These are phyloP conservation scores for Escarpia spicata DNA, from an alignment of 2,888 invertebrate genomes.

Conservation along the genomic window DNA sequence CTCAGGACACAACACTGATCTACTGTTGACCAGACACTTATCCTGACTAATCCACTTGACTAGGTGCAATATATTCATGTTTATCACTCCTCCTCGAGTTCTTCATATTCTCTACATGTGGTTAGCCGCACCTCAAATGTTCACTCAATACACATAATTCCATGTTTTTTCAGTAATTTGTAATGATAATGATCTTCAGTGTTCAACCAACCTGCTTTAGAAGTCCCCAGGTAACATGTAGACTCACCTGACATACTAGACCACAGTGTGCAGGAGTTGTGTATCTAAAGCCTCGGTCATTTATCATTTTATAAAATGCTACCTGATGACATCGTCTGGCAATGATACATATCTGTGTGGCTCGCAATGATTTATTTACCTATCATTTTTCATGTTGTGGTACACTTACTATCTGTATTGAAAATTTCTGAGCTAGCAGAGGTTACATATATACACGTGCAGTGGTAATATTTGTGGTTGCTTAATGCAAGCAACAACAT, in stretches of 20 bases:
- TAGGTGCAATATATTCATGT: neutral
- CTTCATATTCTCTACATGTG: neutral
- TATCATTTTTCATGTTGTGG: no score
- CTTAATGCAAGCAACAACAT: neutral
- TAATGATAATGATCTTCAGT: neutral
- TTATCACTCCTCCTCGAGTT: neutral
- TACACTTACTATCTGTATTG: neutral
- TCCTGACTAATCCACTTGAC: neutral
- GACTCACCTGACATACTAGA: neutral
- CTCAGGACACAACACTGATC: neutral
- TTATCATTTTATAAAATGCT: neutral
- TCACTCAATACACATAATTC: neutral
- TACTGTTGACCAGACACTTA: neutral
- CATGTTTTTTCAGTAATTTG: neutral
- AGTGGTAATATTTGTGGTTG: neutral
- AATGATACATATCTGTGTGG: neutral
- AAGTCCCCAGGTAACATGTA: neutral
- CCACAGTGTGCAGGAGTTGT: neutral
- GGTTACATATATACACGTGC: neutral
- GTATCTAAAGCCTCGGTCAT: neutral
- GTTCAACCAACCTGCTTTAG: neutral
- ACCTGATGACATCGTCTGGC: neutral
- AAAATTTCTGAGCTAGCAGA: neutral
- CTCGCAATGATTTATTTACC: neutral
- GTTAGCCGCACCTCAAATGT: neutral